Evolutionary conservation across 2,797 vertebrate species (phyloP), one percentile per base, ranked within the genome.

Genomic region (Synaphobranchus kaupii): DNA sequence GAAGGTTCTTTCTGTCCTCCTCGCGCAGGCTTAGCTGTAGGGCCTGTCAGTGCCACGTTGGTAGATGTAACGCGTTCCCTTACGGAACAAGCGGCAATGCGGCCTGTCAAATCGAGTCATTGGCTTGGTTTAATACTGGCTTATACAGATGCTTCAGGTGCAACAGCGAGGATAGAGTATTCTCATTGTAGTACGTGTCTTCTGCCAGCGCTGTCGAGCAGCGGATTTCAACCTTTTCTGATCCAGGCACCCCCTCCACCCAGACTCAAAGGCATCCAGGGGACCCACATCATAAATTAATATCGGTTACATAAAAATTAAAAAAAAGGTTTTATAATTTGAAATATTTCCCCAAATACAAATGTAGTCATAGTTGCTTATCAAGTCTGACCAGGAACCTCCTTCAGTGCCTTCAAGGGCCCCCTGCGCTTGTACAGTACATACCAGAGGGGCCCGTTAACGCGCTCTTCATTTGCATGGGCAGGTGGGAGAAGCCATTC

Each of bases 381-480:
- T 66, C 58, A 66, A 66, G 63, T 66, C 63, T 66, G 22, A 8
- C 63, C 25, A 8, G 63, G 63, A 25, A 66, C 63, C 63, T 8
- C n/a, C 60, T 9, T 0, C 60, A 4, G 58, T 63, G 22, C 17
- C 22, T 63, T 20, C 22, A 25, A 63, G 58, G 58, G 20, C 58
- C 20, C 58, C 25, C 63, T 7, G 50, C 5, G 10, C 10, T 7
- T 52, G 50, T 52, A 52, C 50, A 52, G 85, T 89, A 84, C 88
- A 85, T 82, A 85, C 89, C 90, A 92, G 91, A 93, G 93, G 92
- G 92, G 93, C 93, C 91, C 91, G 92, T 93, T 90, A 91, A 95
- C 94, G 94, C 89, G 39, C 89, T 92, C 95, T 94, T 96, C 94
- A 95, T 95, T 95, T 94, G 93, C 89, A 9, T 82, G 90, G 92